Evolutionary conservation across 2,797 vertebrate genomes (phyloP).

Genomic region (Parauchenoglanis punctatus): DNA sequence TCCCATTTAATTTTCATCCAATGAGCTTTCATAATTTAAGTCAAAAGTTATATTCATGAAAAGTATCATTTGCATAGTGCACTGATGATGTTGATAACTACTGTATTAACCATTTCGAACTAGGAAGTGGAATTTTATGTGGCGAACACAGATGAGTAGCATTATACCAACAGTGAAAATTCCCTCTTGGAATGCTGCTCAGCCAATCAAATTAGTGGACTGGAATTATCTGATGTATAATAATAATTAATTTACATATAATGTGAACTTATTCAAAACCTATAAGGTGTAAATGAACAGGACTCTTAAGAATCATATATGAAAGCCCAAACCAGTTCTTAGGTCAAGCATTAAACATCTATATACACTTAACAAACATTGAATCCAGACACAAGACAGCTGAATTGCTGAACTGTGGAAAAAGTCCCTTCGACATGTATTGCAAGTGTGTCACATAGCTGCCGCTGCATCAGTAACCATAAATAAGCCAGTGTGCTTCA

Average conservation of each 20-base stretch:
- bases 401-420: slow-evolving; percentile 23
- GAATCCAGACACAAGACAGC: neutral
- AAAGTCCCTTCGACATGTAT: slow-evolving; percentile 30
- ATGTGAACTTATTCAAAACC: neutral
- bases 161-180: neutral
- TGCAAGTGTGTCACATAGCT: slow-evolving; percentile 40
- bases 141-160: neutral
- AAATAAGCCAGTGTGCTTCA: slow-evolving; percentile 48
- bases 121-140: neutral
- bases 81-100: neutral
- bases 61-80: neutral
- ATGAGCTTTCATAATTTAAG: neutral
- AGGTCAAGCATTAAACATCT: neutral
- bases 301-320: neutral
- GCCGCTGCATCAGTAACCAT: slow-evolving; percentile 56
- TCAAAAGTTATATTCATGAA: neutral
- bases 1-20: neutral
- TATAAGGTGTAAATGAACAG: neutral
- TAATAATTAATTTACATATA: neutral
- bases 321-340: neutral
- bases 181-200: neutral
- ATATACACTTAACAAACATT: neutral
- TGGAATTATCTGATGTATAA: neutral
- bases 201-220: neutral
- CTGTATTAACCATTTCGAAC: neutral